These are phyloP conservation scores for Psophia crepitans DNA, from an alignment of 2,113 vertebrate species.

Conservation along the genomic window DNA sequence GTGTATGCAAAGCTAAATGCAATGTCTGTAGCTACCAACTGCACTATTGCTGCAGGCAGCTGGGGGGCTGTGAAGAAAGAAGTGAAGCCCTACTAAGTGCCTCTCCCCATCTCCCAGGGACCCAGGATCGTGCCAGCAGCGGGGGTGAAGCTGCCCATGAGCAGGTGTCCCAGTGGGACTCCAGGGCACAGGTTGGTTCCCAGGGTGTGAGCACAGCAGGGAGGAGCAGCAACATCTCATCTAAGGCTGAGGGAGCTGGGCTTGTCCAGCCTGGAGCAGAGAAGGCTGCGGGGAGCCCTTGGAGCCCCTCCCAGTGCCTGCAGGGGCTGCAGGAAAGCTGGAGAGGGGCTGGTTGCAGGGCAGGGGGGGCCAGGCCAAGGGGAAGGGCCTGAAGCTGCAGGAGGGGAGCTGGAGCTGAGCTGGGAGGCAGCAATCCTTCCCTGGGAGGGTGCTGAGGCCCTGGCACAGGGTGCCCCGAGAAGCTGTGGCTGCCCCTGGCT, in stretches of 20 bases:
- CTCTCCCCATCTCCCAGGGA: no score
- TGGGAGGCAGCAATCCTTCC: no score
- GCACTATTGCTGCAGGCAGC: not conserved
- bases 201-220: not conserved
- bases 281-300: not conserved
- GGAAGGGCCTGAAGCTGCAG: no score
- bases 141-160: not conserved
- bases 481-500: no score
- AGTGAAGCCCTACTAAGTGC: no score
- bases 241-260: not conserved
- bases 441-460: no score
- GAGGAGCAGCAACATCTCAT: not conserved
- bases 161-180: not conserved
- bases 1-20: not conserved
- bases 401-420: no score
- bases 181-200: not conserved
- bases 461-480: no score
- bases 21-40: not conserved
- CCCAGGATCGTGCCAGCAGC: not conserved
- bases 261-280: not conserved
- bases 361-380: not conserved
- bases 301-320: not conserved
- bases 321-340: not conserved
- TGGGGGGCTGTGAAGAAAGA: not conserved
- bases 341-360: no score